These are phyloP conservation scores for Parazoanthus atlanticus DNA, from an alignment of 92 coral and sea anemone genomes.

Conservation along the genomic window DNA sequence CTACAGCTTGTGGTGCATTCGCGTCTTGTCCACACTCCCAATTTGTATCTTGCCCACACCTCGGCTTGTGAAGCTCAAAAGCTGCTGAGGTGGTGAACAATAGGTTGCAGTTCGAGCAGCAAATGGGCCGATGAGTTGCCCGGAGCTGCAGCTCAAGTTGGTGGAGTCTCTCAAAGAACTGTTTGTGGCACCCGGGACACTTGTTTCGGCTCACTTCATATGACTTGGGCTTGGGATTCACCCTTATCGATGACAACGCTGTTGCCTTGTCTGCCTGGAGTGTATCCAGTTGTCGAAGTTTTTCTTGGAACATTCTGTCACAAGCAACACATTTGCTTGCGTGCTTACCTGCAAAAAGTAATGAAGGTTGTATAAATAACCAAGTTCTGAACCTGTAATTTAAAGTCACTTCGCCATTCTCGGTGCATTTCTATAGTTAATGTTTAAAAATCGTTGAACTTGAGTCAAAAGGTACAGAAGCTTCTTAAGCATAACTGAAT, in stretches of 20 bases:
- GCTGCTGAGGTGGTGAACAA: conserved; percentile 29
- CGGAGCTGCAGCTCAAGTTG: conserved; percentile 34
- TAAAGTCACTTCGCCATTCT: too few relatives aligned
- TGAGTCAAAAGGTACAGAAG: background rate
- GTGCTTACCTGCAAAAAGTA: conserved; percentile 1
- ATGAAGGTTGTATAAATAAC: background rate
- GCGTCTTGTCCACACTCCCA: background rate
- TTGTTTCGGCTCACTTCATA: conserved; percentile 39
- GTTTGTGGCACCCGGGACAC: conserved; percentile 38
- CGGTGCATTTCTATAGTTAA: too few relatives aligned
- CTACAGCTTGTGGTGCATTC: background rate
- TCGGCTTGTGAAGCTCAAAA: conserved; percentile 22
- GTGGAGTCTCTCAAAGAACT: conserved; percentile 39
- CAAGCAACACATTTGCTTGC: conserved; percentile 24
- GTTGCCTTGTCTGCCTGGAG: conserved; percentile 21
- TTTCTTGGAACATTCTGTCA: conserved; percentile 15
- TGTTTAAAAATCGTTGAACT: background rate
- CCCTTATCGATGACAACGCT: background rate
- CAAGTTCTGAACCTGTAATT: too few relatives aligned
- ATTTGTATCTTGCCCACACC: conserved; percentile 16
- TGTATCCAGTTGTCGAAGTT: conserved; percentile 21
- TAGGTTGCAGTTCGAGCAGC: conserved; percentile 34
- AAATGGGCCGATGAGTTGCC: conserved; percentile 34
- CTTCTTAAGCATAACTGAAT: background rate
- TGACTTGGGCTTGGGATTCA: conserved; percentile 9